Evolutionary conservation across 2,888 invertebrate species (phyloP).

Genomic region (Drosophila peninsularis): DNA sequence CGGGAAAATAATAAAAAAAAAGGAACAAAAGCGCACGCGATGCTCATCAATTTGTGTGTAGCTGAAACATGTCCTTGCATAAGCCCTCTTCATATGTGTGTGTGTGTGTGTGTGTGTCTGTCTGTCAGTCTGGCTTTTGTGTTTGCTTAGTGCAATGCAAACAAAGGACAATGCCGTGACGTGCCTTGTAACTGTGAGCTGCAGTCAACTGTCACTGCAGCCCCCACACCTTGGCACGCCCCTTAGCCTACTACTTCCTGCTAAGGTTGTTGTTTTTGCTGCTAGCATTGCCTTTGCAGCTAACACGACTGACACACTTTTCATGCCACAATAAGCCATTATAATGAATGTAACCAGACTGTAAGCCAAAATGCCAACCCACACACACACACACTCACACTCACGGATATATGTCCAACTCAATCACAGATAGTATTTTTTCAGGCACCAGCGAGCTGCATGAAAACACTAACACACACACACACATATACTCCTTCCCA

Average conservation of each 20-base stretch:
- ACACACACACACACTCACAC: slow-evolving; percentile 23
- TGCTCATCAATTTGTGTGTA: slow-evolving; percentile 77
- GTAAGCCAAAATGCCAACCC: slow-evolving; percentile 75
- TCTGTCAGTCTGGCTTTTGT: slow-evolving; percentile 65
- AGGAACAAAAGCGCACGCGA: slow-evolving; percentile 75
- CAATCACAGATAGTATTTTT: slow-evolving; percentile 17
- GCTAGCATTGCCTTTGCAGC: slow-evolving; percentile 50
- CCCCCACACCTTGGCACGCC: slow-evolving; percentile 9
- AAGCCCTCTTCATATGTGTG: slow-evolving; percentile 38
- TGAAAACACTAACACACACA: slow-evolving; percentile 3
- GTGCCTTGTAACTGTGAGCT: slow-evolving; percentile 57
- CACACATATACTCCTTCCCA: not conserved
- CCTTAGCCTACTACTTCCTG: not conserved
- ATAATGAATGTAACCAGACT: slow-evolving; percentile 71
- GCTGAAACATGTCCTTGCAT: slow-evolving; percentile 60
- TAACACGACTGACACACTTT: slow-evolving; percentile 77
- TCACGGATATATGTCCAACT: not conserved
- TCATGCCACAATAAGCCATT: slow-evolving; percentile 79
- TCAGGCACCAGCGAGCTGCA: slow-evolving; percentile 1
- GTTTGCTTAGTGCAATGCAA: slow-evolving; percentile 77
- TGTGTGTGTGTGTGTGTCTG: slow-evolving; percentile 27
- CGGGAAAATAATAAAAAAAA: slow-evolving; percentile 25
- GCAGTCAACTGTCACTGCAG: slow-evolving; percentile 49
- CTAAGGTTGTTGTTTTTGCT: slow-evolving; percentile 43
- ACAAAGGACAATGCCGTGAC: slow-evolving; percentile 73